A percentile compares a stretch with the other conserved stretches of the same genome.
Evolutionary conservation across 2,888 invertebrate genomes (phyloP).

Genomic region (Ecdyonurus torrentis): DNA sequence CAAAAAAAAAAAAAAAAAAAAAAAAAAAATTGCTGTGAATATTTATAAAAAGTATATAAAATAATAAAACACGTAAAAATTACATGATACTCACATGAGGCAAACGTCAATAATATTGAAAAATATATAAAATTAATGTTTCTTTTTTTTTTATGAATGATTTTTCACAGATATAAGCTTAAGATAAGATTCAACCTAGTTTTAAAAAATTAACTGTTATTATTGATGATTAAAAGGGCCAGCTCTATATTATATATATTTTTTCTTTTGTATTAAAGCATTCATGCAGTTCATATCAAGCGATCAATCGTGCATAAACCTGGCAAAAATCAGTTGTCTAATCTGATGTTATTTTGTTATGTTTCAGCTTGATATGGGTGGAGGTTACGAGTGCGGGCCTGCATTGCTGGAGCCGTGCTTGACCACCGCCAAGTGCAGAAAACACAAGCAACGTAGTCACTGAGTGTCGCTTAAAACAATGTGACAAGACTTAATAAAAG

Average conservation of each 20-base stretch:
- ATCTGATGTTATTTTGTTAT: neutral
- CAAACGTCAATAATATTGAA: no score
- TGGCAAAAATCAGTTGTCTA: neutral
- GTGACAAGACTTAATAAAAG: no score
- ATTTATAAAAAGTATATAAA: no score
- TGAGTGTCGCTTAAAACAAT: no score
- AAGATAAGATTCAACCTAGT: slow-evolving; percentile 1
- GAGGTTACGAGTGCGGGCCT: neutral
- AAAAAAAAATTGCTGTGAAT: no score
- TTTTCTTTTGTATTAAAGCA: neutral
- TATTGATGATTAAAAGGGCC: neutral
- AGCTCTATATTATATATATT: neutral
- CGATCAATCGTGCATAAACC: neutral
- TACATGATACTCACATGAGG: no score
- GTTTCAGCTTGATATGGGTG: neutral
- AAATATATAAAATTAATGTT: no score
- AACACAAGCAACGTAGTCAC: no score
- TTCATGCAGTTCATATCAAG: neutral
- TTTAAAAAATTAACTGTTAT: neutral
- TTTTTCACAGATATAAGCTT: neutral
- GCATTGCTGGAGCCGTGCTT: neutral
- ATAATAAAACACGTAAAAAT: no score
- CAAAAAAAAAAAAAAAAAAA: no score
- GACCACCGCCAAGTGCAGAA: neutral
- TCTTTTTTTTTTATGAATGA: no score